phyloP scores from a whole-genome alignment of 2,797 vertebrate genomes.

The Ambastaia sidthimunki region DNA sequence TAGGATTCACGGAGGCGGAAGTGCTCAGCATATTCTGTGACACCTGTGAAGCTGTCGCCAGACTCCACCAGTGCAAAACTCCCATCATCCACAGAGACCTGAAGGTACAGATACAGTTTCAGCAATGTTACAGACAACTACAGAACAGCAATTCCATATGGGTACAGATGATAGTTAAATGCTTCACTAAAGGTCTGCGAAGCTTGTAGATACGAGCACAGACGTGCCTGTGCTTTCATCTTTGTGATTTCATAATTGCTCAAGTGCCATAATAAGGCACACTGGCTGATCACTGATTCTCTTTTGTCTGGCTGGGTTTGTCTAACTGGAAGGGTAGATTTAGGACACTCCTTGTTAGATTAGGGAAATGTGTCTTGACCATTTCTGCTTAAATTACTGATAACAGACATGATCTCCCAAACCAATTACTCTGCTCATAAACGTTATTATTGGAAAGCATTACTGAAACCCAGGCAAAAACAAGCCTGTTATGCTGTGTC shows the following conservation, averaged over 20 bases:
- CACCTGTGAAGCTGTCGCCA: constrained; percentile 93
- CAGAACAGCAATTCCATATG: background rate
- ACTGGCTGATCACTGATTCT: background rate
- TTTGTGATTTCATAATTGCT: background rate
- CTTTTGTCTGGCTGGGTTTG: constrained; percentile 19
- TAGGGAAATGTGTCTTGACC: background rate
- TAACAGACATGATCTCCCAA: constrained; percentile 25
- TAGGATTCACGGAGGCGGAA: constrained; percentile 90
- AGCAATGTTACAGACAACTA: background rate
- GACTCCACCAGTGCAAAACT: constrained; percentile 96
- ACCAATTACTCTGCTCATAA: constrained; percentile 21
- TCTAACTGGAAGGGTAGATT: background rate
- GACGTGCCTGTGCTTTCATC: background rate
- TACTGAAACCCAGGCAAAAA: constrained; percentile 35
- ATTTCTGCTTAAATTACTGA: background rate
- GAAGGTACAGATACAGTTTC: constrained; percentile 80
- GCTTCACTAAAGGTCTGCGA: background rate
- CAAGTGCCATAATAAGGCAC: background rate
- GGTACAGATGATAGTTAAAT: background rate
- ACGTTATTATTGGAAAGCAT: constrained; percentile 39
- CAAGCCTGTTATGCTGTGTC: constrained; percentile 17
- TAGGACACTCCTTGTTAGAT: background rate
- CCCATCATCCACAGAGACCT: constrained; percentile 95
- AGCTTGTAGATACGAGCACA: constrained; percentile 1
- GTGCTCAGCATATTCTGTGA: constrained; percentile 94